A percentile compares a stretch with the other conserved stretches of the same genome.
Evolutionary conservation across 1,140 invertebrate species (phyloP).

Genomic region (Venustaconcha ellipsiformis): DNA sequence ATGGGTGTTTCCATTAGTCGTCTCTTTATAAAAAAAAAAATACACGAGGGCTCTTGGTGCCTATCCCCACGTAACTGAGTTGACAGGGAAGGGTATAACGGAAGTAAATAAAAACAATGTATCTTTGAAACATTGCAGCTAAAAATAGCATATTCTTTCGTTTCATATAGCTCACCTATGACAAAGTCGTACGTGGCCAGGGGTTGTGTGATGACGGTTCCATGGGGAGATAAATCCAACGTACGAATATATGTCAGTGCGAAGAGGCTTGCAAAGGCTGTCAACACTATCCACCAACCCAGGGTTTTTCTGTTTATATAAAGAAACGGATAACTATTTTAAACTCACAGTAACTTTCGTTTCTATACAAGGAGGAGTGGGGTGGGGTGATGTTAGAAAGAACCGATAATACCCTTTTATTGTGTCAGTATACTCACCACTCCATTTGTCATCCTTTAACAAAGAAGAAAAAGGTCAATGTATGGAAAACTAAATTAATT

Average conservation of each 20-base stretch:
- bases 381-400: too few species aligned
- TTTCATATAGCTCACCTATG: constrained; percentile 8
- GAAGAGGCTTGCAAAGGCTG: constrained; percentile 20
- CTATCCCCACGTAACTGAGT: not conserved
- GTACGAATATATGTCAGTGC: constrained; percentile 26
- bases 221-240: constrained; percentile 24
- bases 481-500: too few species aligned
- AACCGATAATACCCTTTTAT: too few species aligned
- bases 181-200: constrained; percentile 30
- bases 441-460: too few species aligned
- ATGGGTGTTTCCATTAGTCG: not conserved
- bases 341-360: too few species aligned
- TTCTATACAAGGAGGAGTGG: too few species aligned
- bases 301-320: constrained; percentile 22
- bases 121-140: not conserved
- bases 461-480: too few species aligned
- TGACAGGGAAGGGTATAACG: not conserved
- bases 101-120: not conserved
- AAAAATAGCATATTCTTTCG: not conserved
- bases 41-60: not conserved
- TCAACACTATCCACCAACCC: constrained; percentile 22
- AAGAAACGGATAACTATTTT: too few species aligned
- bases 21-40: not conserved
- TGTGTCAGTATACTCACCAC: too few species aligned
- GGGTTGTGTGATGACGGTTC: constrained; percentile 8